Percentiles rank a stretch among this genome's conserved stretches.
phyloP scores from a whole-genome alignment of 30 jellyfish, hydroid and myxozoan species.

The Chironex yamaguchii region DNA sequence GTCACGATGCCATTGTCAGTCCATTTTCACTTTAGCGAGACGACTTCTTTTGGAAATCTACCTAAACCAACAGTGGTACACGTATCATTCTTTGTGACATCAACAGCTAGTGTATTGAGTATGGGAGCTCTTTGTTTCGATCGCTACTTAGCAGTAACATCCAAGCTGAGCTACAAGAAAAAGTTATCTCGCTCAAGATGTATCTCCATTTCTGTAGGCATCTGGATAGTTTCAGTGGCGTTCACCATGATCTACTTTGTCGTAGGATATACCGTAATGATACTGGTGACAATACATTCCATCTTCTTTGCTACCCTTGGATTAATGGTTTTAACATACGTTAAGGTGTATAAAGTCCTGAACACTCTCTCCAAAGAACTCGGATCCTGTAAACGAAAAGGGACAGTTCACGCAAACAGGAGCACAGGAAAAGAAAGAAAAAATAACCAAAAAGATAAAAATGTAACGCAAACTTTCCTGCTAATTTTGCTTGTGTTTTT shows the following conservation, averaged over 20 bases:
- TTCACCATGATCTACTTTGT: slow-evolving; percentile 3
- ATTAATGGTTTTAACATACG: too few species aligned
- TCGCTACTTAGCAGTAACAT: slow-evolving; percentile 30
- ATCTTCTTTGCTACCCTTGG: too few species aligned
- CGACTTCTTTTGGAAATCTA: background rate
- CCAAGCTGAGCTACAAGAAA: background rate
- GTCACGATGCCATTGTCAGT: slow-evolving; percentile 33
- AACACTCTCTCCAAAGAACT: too few species aligned
- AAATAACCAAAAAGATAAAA: too few species aligned
- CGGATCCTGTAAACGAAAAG: too few species aligned
- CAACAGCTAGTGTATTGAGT: slow-evolving; percentile 16
- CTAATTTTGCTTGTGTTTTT: too few species aligned
- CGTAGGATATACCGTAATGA: slow-evolving; percentile 24
- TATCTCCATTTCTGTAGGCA: background rate
- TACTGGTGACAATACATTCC: too few species aligned
- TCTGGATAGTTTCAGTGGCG: slow-evolving; percentile 24
- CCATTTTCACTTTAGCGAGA: background rate
- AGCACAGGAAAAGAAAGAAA: too few species aligned
- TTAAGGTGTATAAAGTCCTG: too few species aligned
- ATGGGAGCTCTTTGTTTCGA: slow-evolving; percentile 21
- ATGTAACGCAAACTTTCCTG: too few species aligned
- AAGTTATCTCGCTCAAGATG: slow-evolving; percentile 30
- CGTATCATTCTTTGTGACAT: slow-evolving; percentile 6
- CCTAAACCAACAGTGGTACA: background rate
- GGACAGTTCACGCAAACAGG: too few species aligned